Evolutionary conservation across 2,888 invertebrate species (phyloP).

Genomic region (Andrena minutula): DNA sequence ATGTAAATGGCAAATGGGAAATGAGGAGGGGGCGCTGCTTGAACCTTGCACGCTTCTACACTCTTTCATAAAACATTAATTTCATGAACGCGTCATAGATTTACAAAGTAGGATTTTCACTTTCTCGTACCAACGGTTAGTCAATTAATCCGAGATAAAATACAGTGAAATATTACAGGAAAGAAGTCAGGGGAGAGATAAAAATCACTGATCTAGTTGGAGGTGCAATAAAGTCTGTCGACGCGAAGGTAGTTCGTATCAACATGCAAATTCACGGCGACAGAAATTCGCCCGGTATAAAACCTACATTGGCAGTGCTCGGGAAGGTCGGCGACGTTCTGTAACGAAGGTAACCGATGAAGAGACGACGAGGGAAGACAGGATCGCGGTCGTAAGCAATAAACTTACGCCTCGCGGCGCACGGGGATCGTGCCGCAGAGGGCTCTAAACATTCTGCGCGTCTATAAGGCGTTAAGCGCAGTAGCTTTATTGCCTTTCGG

Average conservation of each 20-base stretch:
- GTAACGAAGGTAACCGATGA: constrained; percentile 53
- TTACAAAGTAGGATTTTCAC: not conserved
- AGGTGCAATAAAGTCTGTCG: constrained; percentile 3
- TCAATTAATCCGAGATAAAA: not conserved
- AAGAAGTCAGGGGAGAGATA: not conserved
- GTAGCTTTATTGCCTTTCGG: constrained; percentile 64
- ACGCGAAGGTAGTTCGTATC: not conserved
- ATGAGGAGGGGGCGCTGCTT: not conserved
- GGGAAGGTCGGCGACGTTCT: not conserved
- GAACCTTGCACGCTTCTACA: not conserved
- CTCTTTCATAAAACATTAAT: no score
- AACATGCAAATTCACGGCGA: constrained; percentile 20
- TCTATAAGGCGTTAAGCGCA: constrained; percentile 73
- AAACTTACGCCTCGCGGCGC: constrained; percentile 64
- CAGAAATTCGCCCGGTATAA: constrained; percentile 5
- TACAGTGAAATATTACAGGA: not conserved
- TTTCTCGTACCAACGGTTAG: not conserved
- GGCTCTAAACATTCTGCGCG: constrained; percentile 69
- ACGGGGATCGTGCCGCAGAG: constrained; percentile 63
- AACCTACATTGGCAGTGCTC: constrained; percentile 33
- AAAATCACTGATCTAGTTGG: constrained; percentile 18
- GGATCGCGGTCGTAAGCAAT: constrained; percentile 63
- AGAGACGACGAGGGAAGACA: constrained; percentile 45
- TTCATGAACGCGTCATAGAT: no score
- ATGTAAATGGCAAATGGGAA: not conserved